Base-by-base conservation (phyloP, 2,797 vertebrate species). In the Cichlasoma orientale region DNA sequence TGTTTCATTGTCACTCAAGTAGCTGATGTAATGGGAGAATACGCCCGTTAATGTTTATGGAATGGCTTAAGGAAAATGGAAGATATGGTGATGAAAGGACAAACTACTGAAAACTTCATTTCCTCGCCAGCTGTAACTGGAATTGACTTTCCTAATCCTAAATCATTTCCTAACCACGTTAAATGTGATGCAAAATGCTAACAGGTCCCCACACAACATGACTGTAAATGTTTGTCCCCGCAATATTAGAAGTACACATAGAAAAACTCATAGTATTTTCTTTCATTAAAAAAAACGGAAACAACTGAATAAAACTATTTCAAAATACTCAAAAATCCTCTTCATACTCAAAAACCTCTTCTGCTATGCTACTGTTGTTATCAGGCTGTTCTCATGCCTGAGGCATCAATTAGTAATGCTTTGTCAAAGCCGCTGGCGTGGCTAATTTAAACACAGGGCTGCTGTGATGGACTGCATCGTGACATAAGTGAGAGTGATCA, bases 21-120 rank as follows among this genome's bases (percentile, higher is more conserved):
- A 57, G 58, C 63, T 89, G 86, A 92, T 76, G 87, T 86, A 91
- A 89, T 92, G 88, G 82, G 77, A 89, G 69, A 79, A 63, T 54
- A 56, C 36, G 27, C 33, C n/a, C 75, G 57, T 52, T 79, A 25
- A 76, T 82, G 18, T 75, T 29, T 69, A 74, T 61, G 78, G 75
- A 72, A 84, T 16, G 21, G 14, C 29, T 74, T 47, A 19, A 44
- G 73, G 70, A 86, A 77, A 78, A n/a, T 71, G 77, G 47, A 82
- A 81, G 82, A 76, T 4, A 41, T 52, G 27, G 5, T 33, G 50
- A 57, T 77, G 2, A 71, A 75, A 73, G 72, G 44, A 71, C 52
- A 77, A 18, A 59, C 27, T 38, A 58, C 10, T 70, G 11, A 73
- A 82, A 74, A 74, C 23, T 66, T 23, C 3, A 19, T 66, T 66